Conservation (phyloP, 2,797 vertebrate species). For the Gymnopithys bicolor region DNA sequence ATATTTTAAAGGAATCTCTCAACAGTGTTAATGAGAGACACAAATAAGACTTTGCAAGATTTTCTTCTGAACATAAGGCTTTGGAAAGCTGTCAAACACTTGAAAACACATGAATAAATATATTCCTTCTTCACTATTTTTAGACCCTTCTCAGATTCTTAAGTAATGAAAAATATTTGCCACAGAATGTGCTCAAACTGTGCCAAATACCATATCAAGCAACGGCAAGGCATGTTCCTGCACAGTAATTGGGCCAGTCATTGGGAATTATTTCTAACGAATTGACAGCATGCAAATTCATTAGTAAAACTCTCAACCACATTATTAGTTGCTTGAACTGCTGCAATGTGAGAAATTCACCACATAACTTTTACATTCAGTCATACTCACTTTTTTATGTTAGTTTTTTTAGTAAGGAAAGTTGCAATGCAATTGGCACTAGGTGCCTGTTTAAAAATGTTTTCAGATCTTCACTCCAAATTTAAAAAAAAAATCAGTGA, state of each 20-base stretch:
- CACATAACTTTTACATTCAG: neutral
- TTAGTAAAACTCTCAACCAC: neutral
- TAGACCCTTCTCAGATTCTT: neutral
- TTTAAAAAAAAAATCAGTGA: neutral
- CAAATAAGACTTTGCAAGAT: neutral
- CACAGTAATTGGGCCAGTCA: neutral
- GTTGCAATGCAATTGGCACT: neutral
- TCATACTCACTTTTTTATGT: neutral
- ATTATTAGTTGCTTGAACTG: neutral
- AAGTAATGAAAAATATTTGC: neutral
- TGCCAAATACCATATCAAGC: neutral
- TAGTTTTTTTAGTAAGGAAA: neutral
- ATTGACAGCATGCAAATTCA: neutral
- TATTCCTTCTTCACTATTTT: neutral
- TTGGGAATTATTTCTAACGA: neutral
- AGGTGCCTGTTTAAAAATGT: neutral
- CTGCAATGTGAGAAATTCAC: conserved; percentile 1
- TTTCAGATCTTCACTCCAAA: neutral
- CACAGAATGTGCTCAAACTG: neutral
- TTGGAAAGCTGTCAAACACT: conserved; percentile 36
- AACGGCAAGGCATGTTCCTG: neutral
- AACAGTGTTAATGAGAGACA: neutral
- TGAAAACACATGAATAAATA: conserved; percentile 2
- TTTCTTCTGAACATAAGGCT: neutral
- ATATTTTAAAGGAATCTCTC: neutral